Evolutionary conservation across 2,797 vertebrate species (phyloP).

Genomic region (Acanthurus tractus): DNA sequence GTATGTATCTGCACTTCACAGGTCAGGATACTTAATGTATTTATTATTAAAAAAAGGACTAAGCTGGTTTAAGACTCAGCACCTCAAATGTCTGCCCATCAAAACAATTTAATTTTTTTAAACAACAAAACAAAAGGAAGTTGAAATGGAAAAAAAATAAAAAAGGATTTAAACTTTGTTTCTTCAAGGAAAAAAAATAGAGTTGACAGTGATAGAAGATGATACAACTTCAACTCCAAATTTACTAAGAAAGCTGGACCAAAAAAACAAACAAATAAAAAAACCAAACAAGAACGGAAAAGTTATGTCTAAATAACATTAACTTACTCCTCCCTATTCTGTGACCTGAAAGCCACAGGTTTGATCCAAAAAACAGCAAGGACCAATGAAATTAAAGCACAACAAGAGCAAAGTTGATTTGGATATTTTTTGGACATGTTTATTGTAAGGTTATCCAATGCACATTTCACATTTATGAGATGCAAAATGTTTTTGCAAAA

Average conservation of each 20-base stretch:
- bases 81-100: not conserved
- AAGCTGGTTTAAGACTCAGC: not conserved
- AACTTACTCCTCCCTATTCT: not conserved
- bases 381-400: not conserved
- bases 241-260: no score
- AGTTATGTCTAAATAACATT: not conserved
- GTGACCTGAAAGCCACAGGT: not conserved
- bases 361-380: not conserved
- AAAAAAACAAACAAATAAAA: not conserved
- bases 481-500: conserved; percentile 30
- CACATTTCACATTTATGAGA: conserved; percentile 36
- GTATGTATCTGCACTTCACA: conserved; percentile 27
- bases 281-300: no score
- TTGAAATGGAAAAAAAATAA: no score
- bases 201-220: not conserved
- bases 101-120: not conserved
- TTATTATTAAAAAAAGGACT: not conserved
- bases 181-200: no score
- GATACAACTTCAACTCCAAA: not conserved
- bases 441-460: not conserved
- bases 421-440: not conserved
- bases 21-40: conserved; percentile 9
- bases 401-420: not conserved
- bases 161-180: no score
- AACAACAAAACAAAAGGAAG: no score